These are phyloP conservation scores for Latheticus oryzae DNA, from an alignment of 2,888 invertebrate species.

Conservation along the genomic window DNA sequence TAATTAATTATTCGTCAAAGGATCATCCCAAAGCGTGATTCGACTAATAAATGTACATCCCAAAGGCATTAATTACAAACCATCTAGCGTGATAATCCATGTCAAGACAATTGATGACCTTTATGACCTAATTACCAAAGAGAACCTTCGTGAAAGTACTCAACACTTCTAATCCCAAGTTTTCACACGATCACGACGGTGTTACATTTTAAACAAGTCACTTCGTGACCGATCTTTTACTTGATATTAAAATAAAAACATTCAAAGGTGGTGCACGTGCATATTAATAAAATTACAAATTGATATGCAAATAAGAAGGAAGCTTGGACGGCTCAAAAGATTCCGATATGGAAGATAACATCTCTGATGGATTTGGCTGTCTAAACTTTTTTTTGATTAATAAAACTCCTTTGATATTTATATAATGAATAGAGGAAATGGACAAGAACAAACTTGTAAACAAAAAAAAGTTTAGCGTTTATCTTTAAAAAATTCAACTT, in stretches of 20 bases:
- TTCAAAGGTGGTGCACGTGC: constrained; percentile 19
- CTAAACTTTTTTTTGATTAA: constrained; percentile 3
- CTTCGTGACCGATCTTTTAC: constrained; percentile 32
- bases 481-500: too few species aligned
- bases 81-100: constrained; percentile 4
- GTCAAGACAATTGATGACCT: constrained; percentile 34
- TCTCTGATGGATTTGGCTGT: constrained; percentile 18
- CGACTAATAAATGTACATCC: background rate
- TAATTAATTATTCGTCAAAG: constrained; percentile 10
- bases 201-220: constrained; percentile 41
- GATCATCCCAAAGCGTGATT: constrained; percentile 8
- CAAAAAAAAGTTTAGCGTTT: too few species aligned
- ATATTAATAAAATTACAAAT: constrained; percentile 33
- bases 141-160: constrained; percentile 33
- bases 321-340: constrained; percentile 5
- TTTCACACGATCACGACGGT: constrained; percentile 39
- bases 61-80: constrained; percentile 13
- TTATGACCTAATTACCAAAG: constrained; percentile 30
- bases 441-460: background rate
- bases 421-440: constrained; percentile 6
- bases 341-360: constrained; percentile 13
- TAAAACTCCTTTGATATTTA: constrained; percentile 7
- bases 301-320: constrained; percentile 28
- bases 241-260: constrained; percentile 17
- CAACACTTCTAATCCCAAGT: constrained; percentile 32